Conservation (phyloP, 1,140 invertebrate species). For the Phymorhynchus buccinoides region DNA sequence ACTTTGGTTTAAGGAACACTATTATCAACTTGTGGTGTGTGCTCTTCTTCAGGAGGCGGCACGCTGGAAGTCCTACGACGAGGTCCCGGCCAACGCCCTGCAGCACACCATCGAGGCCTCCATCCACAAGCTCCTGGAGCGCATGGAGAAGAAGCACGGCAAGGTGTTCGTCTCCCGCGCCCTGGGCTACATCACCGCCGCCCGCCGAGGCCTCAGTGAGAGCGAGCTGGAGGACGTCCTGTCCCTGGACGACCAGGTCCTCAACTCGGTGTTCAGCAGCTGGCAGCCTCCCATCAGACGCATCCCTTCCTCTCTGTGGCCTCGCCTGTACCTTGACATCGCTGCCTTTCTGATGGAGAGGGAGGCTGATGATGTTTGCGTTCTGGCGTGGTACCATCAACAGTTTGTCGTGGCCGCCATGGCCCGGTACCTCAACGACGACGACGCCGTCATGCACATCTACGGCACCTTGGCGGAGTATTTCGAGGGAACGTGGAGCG, state of each 20-base stretch:
- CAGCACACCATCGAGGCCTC: slow-evolving; percentile 48
- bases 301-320: slow-evolving; percentile 59
- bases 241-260: slow-evolving; percentile 67
- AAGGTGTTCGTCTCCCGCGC: slow-evolving; percentile 51
- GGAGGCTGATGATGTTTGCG: slow-evolving; percentile 83
- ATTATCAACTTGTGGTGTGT: no score
- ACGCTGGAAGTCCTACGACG: slow-evolving; percentile 59
- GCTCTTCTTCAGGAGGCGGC: slow-evolving; percentile 48
- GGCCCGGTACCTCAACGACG: slow-evolving; percentile 94
- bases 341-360: slow-evolving; percentile 96
- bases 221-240: slow-evolving; percentile 68
- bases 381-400: slow-evolving; percentile 62
- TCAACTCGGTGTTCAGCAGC: slow-evolving; percentile 53
- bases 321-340: slow-evolving; percentile 84
- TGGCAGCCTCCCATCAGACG: slow-evolving; percentile 55
- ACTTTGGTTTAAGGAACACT: no score
- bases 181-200: slow-evolving; percentile 75
- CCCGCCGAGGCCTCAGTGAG: slow-evolving; percentile 64
- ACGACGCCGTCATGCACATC: slow-evolving; percentile 93
- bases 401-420: slow-evolving; percentile 72
- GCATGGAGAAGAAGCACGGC: slow-evolving; percentile 61
- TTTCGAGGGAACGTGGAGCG: slow-evolving; percentile 94
- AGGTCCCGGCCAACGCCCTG: slow-evolving; percentile 38
- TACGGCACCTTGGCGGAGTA: slow-evolving; percentile 97
- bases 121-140: slow-evolving; percentile 57